Base-by-base conservation (phyloP, 2,113 vertebrate species). In the Ageneiosus marmoratus region DNA sequence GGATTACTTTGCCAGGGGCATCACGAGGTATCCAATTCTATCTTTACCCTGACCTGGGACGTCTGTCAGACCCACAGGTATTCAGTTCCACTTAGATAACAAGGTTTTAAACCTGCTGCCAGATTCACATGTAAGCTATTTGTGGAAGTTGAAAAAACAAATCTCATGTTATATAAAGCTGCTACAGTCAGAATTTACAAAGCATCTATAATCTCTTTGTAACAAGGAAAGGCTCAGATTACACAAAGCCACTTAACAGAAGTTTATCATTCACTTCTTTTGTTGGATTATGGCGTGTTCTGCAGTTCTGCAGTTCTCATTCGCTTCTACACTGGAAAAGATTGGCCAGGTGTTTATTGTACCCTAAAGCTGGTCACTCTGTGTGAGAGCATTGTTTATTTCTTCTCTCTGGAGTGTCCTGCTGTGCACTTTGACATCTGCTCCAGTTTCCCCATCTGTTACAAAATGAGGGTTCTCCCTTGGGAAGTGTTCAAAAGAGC, bases 21-120 rank as follows among this genome's bases (percentile, higher is more conserved):
- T 92, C 88, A 0, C 91, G 93, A 4, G 98, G 98, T 1, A 96
- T 99, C 85, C 80, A 95, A 88, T 99, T 95, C 88, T 99, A 99
- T 88, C 94, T 99, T 81, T 97, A 96, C 82, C 98, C 97, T 0
- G 97, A 99, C 79, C 79, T 98, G 77, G 91, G 92, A 56, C 92
- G 96, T 3, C 93, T 99, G 83, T 88, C 92, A 65, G 98, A 99
- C 85, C 96, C 98, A 0, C 97, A 99, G 95, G 97, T 98, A 88
- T 83, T 91, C 37, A 34, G 1, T 29, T 50, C 0, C 3, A 46
- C 65, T 77, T 10, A 13, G 32, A 8, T 16, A 69, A 15, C 27
- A 50, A 63, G 16, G 11, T 67, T n/a, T 34, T 46, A 24, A 20
- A 48, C n/a, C 20, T 63, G 22, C 2, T 67, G 29, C 37, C 8